phyloP scores from a whole-genome alignment of 2,888 invertebrate species.

The Syrphus vitripennis region DNA sequence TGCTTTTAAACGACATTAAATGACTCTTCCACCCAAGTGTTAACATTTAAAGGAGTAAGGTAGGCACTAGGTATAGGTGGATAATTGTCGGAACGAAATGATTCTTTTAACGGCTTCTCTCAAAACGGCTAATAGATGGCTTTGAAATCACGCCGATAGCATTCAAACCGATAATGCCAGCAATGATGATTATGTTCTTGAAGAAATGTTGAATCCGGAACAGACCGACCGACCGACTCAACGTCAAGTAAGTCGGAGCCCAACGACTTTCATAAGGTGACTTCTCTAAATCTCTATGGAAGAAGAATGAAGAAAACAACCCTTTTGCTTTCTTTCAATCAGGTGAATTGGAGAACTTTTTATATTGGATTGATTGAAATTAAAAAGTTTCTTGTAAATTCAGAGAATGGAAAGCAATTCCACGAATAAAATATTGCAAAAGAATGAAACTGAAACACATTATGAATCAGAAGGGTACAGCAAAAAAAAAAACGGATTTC shows the following conservation, averaged over 20 bases:
- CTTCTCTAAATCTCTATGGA: neutral
- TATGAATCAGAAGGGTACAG: constrained; percentile 26
- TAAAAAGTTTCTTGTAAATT: constrained; percentile 52
- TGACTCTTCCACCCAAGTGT: constrained; percentile 54
- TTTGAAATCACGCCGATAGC: constrained; percentile 13
- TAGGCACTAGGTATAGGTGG: neutral
- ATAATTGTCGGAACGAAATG: constrained; percentile 56
- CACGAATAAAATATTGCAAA: constrained; percentile 35
- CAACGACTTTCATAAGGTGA: neutral
- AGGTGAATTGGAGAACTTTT: constrained; percentile 64
- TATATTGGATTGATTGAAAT: constrained; percentile 68
- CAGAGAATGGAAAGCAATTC: neutral
- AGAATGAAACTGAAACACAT: constrained; percentile 60
- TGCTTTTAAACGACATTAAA: constrained; percentile 59
- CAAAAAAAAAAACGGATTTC: constrained; percentile 41
- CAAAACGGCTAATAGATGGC: constrained; percentile 45
- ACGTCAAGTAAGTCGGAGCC: neutral
- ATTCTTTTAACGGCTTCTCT: constrained; percentile 49
- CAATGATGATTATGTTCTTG: constrained; percentile 11
- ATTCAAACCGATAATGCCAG: neutral
- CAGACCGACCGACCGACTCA: neutral
- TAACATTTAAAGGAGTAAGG: constrained; percentile 29
- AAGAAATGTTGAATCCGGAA: neutral
- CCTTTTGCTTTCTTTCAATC: constrained; percentile 52
- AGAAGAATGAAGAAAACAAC: constrained; percentile 16